Base-by-base conservation (phyloP, 2,888 invertebrate species). In the Gonocerus acuteangulatus region DNA sequence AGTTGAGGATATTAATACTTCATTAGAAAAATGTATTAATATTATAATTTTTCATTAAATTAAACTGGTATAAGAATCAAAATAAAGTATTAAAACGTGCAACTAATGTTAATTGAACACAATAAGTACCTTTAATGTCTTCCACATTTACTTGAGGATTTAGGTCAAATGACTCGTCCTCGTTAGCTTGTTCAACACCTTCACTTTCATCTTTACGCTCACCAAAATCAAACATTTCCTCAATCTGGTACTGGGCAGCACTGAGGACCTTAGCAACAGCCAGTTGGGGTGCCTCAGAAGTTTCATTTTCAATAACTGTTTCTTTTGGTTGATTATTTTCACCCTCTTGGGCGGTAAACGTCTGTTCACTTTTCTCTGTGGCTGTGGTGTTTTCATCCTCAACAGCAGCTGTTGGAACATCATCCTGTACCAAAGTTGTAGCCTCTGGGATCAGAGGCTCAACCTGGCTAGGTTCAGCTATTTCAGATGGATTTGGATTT, bases 61-160 rank as follows among this genome's bases (percentile, higher is more conserved):
- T n/a, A n/a, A n/a, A n/a, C n/a, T n/a, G n/a, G n/a, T n/a, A n/a
- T n/a, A n/a, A n/a, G n/a, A n/a, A n/a, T n/a, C n/a, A n/a, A n/a
- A n/a, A n/a, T n/a, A n/a, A n/a, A n/a, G n/a, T n/a, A n/a, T n/a
- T n/a, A n/a, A n/a, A n/a, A n/a, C n/a, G n/a, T n/a, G n/a, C n/a
- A n/a, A n/a, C n/a, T n/a, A n/a, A n/a, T n/a, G n/a, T n/a, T n/a
- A n/a, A n/a, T n/a, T n/a, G n/a, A n/a, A n/a, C n/a, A n/a, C n/a
- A n/a, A n/a, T n/a, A n/a, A n/a, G n/a, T 32, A 61, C 61, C 61
- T 57, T 57, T 61, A 27, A 61, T 51, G 48, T 61, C 56, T 32
- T 61, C 61, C n/a, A 61, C 48, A 15, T 61, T 54, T n/a, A 61
- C 51, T 54, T 61, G 61, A 34, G 61, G 56, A 48, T 61, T 61